These are phyloP conservation scores for Drosophila algonquin DNA, from an alignment of 2,888 invertebrate genomes.

Conservation along the genomic window DNA sequence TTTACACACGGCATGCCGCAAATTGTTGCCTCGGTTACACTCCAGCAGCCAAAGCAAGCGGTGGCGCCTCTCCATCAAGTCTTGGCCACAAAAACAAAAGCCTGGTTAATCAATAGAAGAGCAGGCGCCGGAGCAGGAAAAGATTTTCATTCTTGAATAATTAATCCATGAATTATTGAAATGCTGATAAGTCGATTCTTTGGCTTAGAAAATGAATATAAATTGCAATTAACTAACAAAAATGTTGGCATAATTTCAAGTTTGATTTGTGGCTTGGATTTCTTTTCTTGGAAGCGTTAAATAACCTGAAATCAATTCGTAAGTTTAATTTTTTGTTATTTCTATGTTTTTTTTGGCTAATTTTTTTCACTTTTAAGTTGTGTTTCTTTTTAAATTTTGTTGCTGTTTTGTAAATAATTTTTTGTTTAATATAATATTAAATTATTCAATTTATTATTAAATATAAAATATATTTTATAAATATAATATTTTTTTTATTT, in stretches of 20 bases:
- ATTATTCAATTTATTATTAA: no score
- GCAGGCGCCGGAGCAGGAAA: slow-evolving; percentile 28
- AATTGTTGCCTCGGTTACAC: slow-evolving; percentile 42
- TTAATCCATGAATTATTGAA: slow-evolving; percentile 30
- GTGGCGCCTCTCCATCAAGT: slow-evolving; percentile 18
- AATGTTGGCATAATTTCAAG: slow-evolving; percentile 1
- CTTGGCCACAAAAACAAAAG: slow-evolving; percentile 18
- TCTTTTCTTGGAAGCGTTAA: slow-evolving; percentile 7
- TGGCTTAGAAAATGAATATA: slow-evolving; percentile 23
- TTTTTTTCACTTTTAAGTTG: no score
- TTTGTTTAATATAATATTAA: background rate
- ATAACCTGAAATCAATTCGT: background rate
- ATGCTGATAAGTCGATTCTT: slow-evolving; percentile 31
- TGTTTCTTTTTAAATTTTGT: background rate
- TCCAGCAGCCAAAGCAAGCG: slow-evolving; percentile 43
- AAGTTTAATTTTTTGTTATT: background rate
- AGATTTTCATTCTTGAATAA: slow-evolving; percentile 37
- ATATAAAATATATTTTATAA: no score
- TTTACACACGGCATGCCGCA: slow-evolving; percentile 42
- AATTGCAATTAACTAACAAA: slow-evolving; percentile 17
- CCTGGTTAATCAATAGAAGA: slow-evolving; percentile 33
- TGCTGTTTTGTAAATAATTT: background rate
- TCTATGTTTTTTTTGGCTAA: background rate
- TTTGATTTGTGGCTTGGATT: background rate
- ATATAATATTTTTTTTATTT: no score